Evolutionary conservation across 1,140 invertebrate species (phyloP), one percentile per base, ranked within the genome.

Genomic region (Bombus soroeensis): DNA sequence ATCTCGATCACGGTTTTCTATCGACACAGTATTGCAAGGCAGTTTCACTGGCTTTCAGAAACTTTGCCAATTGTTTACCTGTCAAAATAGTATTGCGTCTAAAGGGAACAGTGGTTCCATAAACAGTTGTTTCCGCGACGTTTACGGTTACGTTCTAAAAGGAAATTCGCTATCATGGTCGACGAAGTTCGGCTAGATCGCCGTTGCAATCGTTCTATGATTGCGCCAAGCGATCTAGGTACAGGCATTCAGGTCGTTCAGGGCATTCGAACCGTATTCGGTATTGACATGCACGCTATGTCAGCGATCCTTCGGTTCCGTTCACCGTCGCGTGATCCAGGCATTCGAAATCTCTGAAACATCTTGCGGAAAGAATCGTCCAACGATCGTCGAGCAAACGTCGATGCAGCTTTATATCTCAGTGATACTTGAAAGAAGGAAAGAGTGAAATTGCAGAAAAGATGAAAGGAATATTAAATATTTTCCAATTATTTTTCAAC

Each of bases 241-340:
- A 71, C 75, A 85, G 76, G 83, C 47, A 85, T 85, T 85, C 77
- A 53, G 77, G 25, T 37, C 39, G 68, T 80, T 72, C 77, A 13
- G 10, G 32, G 83, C 28, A 85, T 85, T 39, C 68, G 83, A 85
- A 62, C 53, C 77, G 32, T 85, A 72, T 12, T 64, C 57, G 57
- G n/a, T 71, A 85, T 85, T 73, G 75, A 80, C 43, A 71, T 85
- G 76, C 77, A 37, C 25, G 83, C 76, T 85, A 85, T 79, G 83
- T 73, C 77, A 85, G 83, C 81, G 77, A 85, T 72, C 83, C 77
- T 62, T 73, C 83, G 68, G 22, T 85, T 73, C 76, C 53, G 41
- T 80, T 80, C 68, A 8, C 22, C 41, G 28, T 80, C 83, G 83
- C 41, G 77, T 59, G 76, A 85, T 85, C 83, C 32, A 47, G 68